These are phyloP conservation scores for Urosaurus nigricauda DNA, from an alignment of 2,797 vertebrate genomes.

Conservation along the genomic window DNA sequence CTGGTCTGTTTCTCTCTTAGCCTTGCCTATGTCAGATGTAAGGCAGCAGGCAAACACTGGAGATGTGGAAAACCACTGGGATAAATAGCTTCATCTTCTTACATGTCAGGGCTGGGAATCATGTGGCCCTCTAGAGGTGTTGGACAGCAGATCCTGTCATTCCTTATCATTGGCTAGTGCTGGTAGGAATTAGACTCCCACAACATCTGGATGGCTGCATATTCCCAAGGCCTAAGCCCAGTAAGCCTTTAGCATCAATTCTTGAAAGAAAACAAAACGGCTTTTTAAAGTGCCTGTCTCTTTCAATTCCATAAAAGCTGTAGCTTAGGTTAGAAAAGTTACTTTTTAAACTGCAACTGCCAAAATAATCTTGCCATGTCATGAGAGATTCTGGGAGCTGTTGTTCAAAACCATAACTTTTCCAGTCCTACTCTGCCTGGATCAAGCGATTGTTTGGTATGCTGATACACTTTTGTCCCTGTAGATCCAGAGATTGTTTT, in stretches of 20 bases:
- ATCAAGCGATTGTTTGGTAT: not conserved
- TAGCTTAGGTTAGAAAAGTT: not conserved
- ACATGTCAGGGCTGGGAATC: not conserved
- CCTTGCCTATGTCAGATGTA: not conserved
- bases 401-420: no score
- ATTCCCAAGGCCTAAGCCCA: not conserved
- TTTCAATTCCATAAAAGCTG: not conserved
- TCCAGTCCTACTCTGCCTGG: not conserved
- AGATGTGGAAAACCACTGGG: not conserved
- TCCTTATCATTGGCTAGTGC: not conserved
- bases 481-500: not conserved
- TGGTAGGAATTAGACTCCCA: not conserved
- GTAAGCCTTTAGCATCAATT: not conserved
- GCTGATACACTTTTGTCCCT: not conserved
- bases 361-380: no score
- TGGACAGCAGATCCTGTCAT: not conserved
- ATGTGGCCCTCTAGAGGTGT: not conserved
- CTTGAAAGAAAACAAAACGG: not conserved
- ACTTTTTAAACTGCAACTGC: no score
- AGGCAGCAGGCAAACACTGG: not conserved
- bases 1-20: not conserved
- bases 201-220: not conserved
- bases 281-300: not conserved
- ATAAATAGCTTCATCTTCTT: not conserved
- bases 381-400: no score